Evolutionary conservation across 2,888 invertebrate genomes (phyloP), one percentile per base, ranked within the genome.

Genomic region (Pristionchus entomophagus): DNA sequence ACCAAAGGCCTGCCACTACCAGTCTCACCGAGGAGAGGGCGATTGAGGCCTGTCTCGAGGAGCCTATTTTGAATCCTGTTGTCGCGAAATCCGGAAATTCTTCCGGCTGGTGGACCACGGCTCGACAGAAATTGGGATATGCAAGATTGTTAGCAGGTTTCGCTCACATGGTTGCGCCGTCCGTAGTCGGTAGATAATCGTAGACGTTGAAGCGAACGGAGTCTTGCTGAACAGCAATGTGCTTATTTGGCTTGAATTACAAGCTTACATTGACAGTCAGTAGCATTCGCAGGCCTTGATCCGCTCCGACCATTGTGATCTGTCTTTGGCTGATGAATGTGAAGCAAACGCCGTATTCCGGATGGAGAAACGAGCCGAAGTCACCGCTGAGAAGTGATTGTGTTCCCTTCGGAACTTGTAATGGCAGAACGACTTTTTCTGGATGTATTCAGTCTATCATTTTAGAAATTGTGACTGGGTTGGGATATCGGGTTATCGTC

Each of bases 181-280:
- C 78, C 6, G 78, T 80, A 2, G 78, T 80, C 5, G 78, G 78
- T 2, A 80, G 32, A 19, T 51, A 80, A 32, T 80, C 78, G 78
- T 51, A 80, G n/a, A 32, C 62, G 17, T 62, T 62, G 62, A 62
- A 8, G 62, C 10, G n/a, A 2, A 32, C 29, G 1, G 29, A 29
- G 32, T 51, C 41, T 80, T 35, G 38, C 41, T 29, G n/a, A n/a
- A n/a, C n/a, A n/a, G n/a, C n/a, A n/a, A n/a, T n/a, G n/a, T n/a
- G n/a, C n/a, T n/a, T n/a, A n/a, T n/a, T n/a, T n/a, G n/a, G n/a
- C n/a, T n/a, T n/a, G n/a, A n/a, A n/a, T n/a, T n/a, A n/a, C n/a
- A 69, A 17, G 3, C 81, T 45, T 41, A 73, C 73, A 22, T 73
- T 73, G 4, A 73, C 73, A 10, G 41, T 73, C 41, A 73, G 4